Evolutionary conservation across 2,797 vertebrate genomes (phyloP), one percentile per base, ranked within the genome.

Genomic region (Trematomus bernacchii): DNA sequence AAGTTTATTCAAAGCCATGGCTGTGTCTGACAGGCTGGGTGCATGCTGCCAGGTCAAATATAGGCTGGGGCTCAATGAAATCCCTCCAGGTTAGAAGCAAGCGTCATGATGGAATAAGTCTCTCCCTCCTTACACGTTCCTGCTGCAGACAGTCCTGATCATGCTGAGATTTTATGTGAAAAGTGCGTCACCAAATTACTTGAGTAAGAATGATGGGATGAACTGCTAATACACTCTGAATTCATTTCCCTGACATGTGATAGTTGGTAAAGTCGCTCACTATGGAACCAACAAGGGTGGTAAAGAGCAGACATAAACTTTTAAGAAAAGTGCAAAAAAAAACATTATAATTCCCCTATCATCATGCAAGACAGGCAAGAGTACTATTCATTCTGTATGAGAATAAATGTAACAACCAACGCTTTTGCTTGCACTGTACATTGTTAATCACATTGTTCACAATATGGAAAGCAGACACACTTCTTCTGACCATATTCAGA

Each of bases 31-130:
- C 87, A 90, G 83, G 71, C 80, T 77, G 73, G 64, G 61, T 73
- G 61, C 84, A 86, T 53, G 68, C 90, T 92, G 90, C 89, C 91
- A 91, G 87, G 85, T 91, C 86, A 88, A 81, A 92, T 91, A 83
- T 66, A 68, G 72, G 80, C 81, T 73, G 40, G 54, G 80, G 78
- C 75, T 80, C 78, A 18, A 55, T 69, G 67, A 87, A 82, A 37
- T 82, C 80, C 87, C 89, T 87, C 57, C 48, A 13, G 52, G 85
- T 76, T 58, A 3, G 0, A 68, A 80, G 62, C 66, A 64, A 72
- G 53, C 64, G 21, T 68, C 78, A 76, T 73, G 70, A 47, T 30
- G 59, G 73, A 80, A 80, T 9, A 77, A 75, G 61, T 70, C 63
- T 86, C 44, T 33, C 8, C 58, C 18, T 60, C 43, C 43, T 62